Evolutionary conservation across 2,113 vertebrate genomes (phyloP).

Genomic region (Xyrauchen texanus): DNA sequence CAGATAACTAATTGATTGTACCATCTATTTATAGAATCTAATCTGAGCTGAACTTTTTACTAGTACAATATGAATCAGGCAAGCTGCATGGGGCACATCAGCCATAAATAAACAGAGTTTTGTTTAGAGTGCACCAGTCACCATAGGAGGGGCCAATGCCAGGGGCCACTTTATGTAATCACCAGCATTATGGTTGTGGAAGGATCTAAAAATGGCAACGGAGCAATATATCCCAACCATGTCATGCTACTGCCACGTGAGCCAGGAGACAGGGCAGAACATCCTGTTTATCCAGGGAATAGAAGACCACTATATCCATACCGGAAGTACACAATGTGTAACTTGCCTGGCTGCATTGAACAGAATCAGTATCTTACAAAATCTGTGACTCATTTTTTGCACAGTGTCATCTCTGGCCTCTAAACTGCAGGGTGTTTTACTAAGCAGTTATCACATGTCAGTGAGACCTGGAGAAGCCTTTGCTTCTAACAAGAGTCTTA

Average conservation of each 20-base stretch:
- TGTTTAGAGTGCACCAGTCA: conserved; percentile 11
- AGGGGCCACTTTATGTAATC: conserved; percentile 35
- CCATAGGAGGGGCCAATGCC: neutral
- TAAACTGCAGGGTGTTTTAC: conserved; percentile 3
- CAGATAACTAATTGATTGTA: neutral
- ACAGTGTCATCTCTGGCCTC: neutral
- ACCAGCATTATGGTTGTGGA: neutral
- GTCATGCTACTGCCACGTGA: conserved; percentile 46
- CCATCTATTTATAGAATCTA: neutral
- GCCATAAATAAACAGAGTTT: neutral
- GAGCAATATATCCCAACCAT: conserved; percentile 13
- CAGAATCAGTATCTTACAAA: neutral
- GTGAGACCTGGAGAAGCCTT: no score
- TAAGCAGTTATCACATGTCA: neutral
- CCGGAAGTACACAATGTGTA: no score
- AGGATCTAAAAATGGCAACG: conserved; percentile 56
- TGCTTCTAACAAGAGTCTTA: no score
- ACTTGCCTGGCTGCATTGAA: neutral
- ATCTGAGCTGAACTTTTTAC: neutral
- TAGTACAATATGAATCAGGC: conserved; percentile 1
- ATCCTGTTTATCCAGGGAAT: neutral
- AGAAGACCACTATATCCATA: neutral
- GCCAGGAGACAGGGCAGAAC: conserved; percentile 25
- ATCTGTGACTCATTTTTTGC: neutral
- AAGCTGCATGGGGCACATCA: neutral